Base-by-base conservation (phyloP, 2,888 invertebrate species). In the Heliconius erato region DNA sequence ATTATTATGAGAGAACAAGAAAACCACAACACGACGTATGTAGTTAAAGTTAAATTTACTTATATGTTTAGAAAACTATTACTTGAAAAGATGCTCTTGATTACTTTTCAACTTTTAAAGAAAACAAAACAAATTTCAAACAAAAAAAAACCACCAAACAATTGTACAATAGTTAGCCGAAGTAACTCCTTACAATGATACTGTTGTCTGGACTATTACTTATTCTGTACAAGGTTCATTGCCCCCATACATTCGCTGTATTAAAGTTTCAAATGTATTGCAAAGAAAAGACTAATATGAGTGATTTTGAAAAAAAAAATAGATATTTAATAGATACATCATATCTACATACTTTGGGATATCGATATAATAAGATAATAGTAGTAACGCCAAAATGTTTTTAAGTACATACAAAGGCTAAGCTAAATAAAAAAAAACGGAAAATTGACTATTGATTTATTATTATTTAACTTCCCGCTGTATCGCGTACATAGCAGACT, bases 161-260 rank as follows among this genome's bases (percentile, higher is more conserved):
- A 63, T 63, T 76, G 26, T 76, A 40, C 76, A 32, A 26, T 35
- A 76, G 63, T 59, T 59, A 76, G 35, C n/a, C 32, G 32, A 76
- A 76, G 35, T 76, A 76, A 63, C 59, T 63, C 63, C 35, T 40
- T n/a, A 76, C 59, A 76, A 76, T 63, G 74, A 76, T 76, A 40
- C 63, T 76, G 63, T 59, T 63, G 76, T 76, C 76, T 76, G 76
- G 63, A 40, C 35, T n/a, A 35, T 76, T 76, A 76, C 35, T 63
- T 59, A n/a, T 63, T 59, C 23, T 35, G n/a, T 63, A 35, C 54
- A 23, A 76, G 59, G 76, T 63, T 63, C 76, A 63, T 76, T 76
- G 76, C 63, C 63, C 76, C 9, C 26, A 7, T 35, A 23, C 63
- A 40, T 16, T 16, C 3, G 14, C 74, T 26, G 35, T 63, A 63